Evolutionary conservation across 2,113 vertebrate genomes (phyloP).

Genomic region (Aix galericulata): DNA sequence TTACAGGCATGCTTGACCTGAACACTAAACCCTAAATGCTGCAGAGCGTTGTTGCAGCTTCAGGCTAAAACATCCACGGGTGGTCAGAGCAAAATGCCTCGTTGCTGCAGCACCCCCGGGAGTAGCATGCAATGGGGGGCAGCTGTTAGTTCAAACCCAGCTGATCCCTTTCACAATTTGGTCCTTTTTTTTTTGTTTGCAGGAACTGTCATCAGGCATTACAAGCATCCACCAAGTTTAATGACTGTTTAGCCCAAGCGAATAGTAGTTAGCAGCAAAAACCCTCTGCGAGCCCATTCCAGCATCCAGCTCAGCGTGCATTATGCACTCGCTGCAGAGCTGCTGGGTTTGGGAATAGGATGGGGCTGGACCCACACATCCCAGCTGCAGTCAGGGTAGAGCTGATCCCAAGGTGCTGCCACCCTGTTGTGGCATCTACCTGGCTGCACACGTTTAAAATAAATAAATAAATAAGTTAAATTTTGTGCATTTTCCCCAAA

Average conservation of each 20-base stretch:
- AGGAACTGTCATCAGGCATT: background rate
- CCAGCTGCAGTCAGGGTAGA: no score
- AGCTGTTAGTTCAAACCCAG: background rate
- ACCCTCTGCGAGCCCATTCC: background rate
- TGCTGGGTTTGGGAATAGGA: background rate
- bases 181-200: background rate
- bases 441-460: background rate
- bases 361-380: background rate
- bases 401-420: no score
- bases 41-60: accelerated
- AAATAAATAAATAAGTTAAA: background rate
- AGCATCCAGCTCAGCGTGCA: background rate
- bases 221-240: background rate
- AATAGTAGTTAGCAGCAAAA: background rate
- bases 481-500: background rate
- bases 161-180: accelerated
- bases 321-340: background rate
- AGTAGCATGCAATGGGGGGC: background rate
- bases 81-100: background rate
- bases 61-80: accelerated
- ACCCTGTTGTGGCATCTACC: no score
- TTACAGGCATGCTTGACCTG: background rate
- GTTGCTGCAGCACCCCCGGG: background rate
- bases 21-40: background rate
- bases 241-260: accelerated